Evolutionary conservation across 1,140 invertebrate species (phyloP).

Genomic region (Lepidotrigona ventralis): DNA sequence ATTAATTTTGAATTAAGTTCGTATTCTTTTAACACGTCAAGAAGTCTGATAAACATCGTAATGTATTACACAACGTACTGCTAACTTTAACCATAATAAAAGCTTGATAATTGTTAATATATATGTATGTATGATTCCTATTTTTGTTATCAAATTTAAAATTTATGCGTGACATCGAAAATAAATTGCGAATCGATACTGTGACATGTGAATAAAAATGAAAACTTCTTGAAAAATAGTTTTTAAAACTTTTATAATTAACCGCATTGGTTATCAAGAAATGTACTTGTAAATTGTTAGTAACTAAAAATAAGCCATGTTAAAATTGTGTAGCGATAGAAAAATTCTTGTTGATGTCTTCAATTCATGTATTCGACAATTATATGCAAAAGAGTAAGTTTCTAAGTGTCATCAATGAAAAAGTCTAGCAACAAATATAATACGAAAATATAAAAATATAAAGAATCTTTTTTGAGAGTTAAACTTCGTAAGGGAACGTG

Average conservation of each 20-base stretch:
- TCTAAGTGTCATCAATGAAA: not conserved
- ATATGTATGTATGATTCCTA: not conserved
- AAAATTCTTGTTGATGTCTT: conserved; percentile 1
- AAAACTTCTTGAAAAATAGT: not conserved
- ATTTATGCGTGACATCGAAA: not conserved
- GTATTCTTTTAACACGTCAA: not conserved
- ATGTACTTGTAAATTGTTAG: conserved; percentile 12
- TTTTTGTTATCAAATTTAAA: conserved; percentile 1
- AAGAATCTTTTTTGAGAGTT: conserved; percentile 30
- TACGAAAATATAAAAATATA: conserved; percentile 14
- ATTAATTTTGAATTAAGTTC: conserved; percentile 5
- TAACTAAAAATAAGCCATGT: conserved; percentile 7
- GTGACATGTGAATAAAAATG: not conserved
- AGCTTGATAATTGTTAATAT: not conserved
- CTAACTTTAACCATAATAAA: not conserved
- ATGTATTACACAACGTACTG: not conserved
- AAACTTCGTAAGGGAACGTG: not conserved
- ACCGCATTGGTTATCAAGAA: not conserved
- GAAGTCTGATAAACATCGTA: not conserved
- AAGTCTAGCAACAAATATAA: not conserved
- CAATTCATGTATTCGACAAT: not conserved
- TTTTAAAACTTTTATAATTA: not conserved
- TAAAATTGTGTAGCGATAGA: not conserved
- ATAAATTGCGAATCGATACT: conserved; percentile 17
- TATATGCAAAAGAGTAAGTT: conserved; percentile 18